Conservation (phyloP, 2,888 invertebrate genomes). For the Agelastica alni region DNA sequence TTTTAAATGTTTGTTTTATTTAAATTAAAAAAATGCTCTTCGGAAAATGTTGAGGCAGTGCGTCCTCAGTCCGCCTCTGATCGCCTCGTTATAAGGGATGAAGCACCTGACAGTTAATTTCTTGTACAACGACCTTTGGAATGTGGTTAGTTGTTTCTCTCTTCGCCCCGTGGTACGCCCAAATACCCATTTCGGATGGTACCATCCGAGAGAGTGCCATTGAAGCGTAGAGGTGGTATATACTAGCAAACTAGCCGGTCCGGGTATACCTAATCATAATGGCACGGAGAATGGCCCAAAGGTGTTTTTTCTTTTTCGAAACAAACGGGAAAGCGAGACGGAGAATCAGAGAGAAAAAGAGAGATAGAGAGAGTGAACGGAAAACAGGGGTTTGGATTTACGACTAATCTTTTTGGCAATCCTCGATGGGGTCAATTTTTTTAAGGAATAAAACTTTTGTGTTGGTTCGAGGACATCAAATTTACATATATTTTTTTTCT, state of each 20-base stretch:
- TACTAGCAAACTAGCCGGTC: slow-evolving; percentile 11
- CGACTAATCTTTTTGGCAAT: slow-evolving; percentile 8
- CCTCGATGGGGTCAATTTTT: not conserved
- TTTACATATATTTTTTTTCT: too few relatives aligned
- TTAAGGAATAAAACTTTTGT: not conserved
- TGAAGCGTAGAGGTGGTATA: slow-evolving; percentile 6
- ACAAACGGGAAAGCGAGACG: not conserved
- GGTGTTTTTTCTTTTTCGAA: slow-evolving; percentile 13
- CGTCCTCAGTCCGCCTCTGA: slow-evolving; percentile 17
- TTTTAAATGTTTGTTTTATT: not conserved
- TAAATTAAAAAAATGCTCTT: slow-evolving; percentile 5
- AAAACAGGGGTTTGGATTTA: slow-evolving; percentile 13
- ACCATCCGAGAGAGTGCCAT: slow-evolving; percentile 11
- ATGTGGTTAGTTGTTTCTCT: slow-evolving; percentile 37
- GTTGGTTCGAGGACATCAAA: too few relatives aligned
- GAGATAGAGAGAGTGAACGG: not conserved
- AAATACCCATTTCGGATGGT: slow-evolving; percentile 20
- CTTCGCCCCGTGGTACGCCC: slow-evolving; percentile 16
- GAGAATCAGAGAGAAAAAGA: not conserved
- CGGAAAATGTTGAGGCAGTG: not conserved
- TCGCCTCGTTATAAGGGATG: slow-evolving; percentile 31
- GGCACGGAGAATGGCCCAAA: slow-evolving; percentile 16
- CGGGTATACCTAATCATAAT: slow-evolving; percentile 20
- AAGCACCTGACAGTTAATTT: slow-evolving; percentile 43
- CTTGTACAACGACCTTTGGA: slow-evolving; percentile 49